Evolutionary conservation across 2,797 vertebrate species (phyloP), one percentile per base, ranked within the genome.

Genomic region (Rhynchotus rufescens): DNA sequence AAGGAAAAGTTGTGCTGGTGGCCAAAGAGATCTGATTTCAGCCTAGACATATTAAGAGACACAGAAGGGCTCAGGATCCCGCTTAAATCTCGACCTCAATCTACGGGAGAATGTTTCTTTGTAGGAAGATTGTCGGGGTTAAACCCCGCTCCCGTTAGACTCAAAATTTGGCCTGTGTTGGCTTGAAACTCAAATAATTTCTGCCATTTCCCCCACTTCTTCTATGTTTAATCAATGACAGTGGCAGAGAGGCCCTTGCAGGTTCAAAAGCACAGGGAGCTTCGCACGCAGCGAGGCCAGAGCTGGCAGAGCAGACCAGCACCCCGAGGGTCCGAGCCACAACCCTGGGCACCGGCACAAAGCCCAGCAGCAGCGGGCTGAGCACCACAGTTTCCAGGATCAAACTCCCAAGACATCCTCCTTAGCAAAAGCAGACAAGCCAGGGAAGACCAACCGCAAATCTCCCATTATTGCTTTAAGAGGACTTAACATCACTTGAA

Each of bases 231-330:
- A 17, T 22, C 60, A 66, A 62, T 66, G 42, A 51, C 2, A 20
- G 28, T 10, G 34, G 14, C 36, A 16, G 66, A 72, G 42, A 40
- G 59, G 21, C 3, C n/a, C 9, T 34, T 42, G 64, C 20, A 52
- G 36, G 6, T 34, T 15, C 1, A 0, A 10, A 72, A 68, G 45
- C 0, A 2, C 16, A 5, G 83, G 42, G 83, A 91, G 40, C 30
- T 62, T 59, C 4, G 30, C 30, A 19, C 16, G 4, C 10, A n/a
- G 54, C 28, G 10, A 20, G 30, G 54, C 10, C 2, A 6, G 30
- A 56, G 54, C 54, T n/a, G 30, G 7, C 30, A 56, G 30, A 7
- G 54, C 17, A 20, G 6, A n/a, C 54, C 17, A 8, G 28, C 54
- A 56, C 30, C 54, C 54, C 12, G 30, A 54, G 42, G 40, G 5